phyloP scores from a whole-genome alignment of 2,888 invertebrate species.

The Lapara coniferarum region DNA sequence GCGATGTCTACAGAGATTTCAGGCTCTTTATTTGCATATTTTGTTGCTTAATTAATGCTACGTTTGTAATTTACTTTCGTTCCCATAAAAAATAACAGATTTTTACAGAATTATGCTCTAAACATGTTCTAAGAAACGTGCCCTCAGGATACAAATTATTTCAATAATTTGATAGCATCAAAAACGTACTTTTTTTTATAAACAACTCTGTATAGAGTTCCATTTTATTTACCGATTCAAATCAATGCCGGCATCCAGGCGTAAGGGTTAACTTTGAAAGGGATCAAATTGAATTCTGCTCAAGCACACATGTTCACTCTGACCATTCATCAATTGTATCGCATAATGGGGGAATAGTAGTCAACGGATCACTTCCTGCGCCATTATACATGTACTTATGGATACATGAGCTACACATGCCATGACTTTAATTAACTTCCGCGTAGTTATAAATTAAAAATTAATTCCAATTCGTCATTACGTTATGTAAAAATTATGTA shows the following conservation, averaged over 20 bases:
- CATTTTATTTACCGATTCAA: slow-evolving; percentile 74
- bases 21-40: slow-evolving; percentile 72
- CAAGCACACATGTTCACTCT: slow-evolving; percentile 73
- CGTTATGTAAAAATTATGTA: slow-evolving; percentile 1
- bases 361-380: slow-evolving; percentile 70
- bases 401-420: slow-evolving; percentile 17
- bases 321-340: slow-evolving; percentile 78
- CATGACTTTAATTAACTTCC: slow-evolving; percentile 26
- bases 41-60: slow-evolving; percentile 62
- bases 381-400: slow-evolving; percentile 23
- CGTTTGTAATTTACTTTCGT: slow-evolving; percentile 25
- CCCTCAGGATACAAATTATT: not conserved
- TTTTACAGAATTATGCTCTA: not conserved
- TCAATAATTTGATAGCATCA: not conserved
- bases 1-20: slow-evolving; percentile 74
- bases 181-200: slow-evolving; percentile 8
- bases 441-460: slow-evolving; percentile 19
- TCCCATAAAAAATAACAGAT: slow-evolving; percentile 16
- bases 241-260: slow-evolving; percentile 69
- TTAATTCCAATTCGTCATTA: slow-evolving; percentile 7
- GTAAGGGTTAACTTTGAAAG: slow-evolving; percentile 74
- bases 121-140: not conserved
- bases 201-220: slow-evolving; percentile 26
- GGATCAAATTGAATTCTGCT: slow-evolving; percentile 77
- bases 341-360: slow-evolving; percentile 71